phyloP scores from a whole-genome alignment of 2,797 vertebrate genomes.

The Mormyrops boulengeri region DNA sequence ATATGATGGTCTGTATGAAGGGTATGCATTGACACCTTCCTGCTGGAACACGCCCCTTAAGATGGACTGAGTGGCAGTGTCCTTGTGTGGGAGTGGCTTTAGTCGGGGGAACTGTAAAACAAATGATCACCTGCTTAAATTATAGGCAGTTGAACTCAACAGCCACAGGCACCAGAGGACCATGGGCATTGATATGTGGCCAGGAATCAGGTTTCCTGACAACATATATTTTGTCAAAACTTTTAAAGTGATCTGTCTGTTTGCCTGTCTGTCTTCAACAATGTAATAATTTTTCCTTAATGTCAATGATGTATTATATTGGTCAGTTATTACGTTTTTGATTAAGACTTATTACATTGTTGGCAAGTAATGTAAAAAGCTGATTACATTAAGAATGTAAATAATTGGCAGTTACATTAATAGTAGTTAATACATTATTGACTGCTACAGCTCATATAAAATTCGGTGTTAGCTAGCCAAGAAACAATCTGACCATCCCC shows the following conservation, averaged over 20 bases:
- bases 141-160: neutral
- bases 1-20: neutral
- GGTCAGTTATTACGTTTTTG: too few relatives aligned
- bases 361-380: neutral
- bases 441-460: neutral
- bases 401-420: neutral
- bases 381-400: neutral
- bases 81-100: too few relatives aligned
- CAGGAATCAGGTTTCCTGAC: neutral
- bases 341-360: neutral
- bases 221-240: neutral
- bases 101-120: neutral
- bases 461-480: neutral
- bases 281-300: neutral
- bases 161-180: neutral
- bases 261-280: neutral
- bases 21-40: neutral
- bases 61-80: neutral
- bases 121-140: neutral
- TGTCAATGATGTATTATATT: neutral
- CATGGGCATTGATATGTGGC: neutral
- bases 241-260: neutral
- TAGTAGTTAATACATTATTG: neutral
- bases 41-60: neutral
- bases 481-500: too few relatives aligned